phyloP scores from a whole-genome alignment of 2,888 invertebrate species.

The Mythimna ferrago region DNA sequence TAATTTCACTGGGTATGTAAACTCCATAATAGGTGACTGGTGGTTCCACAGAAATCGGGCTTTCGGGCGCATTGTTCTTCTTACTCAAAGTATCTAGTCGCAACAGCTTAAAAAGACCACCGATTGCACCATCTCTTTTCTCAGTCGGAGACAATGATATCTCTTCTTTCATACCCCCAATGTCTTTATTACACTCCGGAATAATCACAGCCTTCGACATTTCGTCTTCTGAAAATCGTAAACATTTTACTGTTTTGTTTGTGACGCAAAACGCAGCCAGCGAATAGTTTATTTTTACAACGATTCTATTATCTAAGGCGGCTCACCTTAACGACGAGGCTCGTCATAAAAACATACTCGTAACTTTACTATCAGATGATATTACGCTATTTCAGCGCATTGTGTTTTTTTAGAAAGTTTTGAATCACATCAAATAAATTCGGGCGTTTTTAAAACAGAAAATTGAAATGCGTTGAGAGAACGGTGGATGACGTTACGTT shows the following conservation, averaged over 20 bases:
- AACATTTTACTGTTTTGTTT: slow-evolving; percentile 87
- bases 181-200: slow-evolving; percentile 83
- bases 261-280: slow-evolving; percentile 81
- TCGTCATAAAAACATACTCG: slow-evolving; percentile 84
- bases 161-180: slow-evolving; percentile 83
- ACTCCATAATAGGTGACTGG: slow-evolving; percentile 85
- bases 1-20: slow-evolving; percentile 89
- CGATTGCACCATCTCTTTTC: slow-evolving; percentile 83
- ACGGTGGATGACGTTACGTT: slow-evolving; percentile 77
- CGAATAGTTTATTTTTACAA: slow-evolving; percentile 83
- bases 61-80: slow-evolving; percentile 73
- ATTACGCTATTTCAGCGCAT: slow-evolving; percentile 72
- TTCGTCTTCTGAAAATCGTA: slow-evolving; percentile 80
- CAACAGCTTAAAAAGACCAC: slow-evolving; percentile 80
- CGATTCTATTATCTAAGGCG: slow-evolving; percentile 31
- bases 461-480: slow-evolving; percentile 77
- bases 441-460: slow-evolving; percentile 75
- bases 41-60: slow-evolving; percentile 78
- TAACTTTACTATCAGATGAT: slow-evolving; percentile 53
- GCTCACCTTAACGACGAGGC: slow-evolving; percentile 73
- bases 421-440: slow-evolving; percentile 67
- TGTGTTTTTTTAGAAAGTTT: slow-evolving; percentile 61
- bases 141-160: slow-evolving; percentile 82
- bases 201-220: slow-evolving; percentile 88
- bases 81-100: slow-evolving; percentile 82